These are phyloP conservation scores for Molossus molossus DNA, from an alignment of 2,797 vertebrate species.

Conservation along the genomic window DNA sequence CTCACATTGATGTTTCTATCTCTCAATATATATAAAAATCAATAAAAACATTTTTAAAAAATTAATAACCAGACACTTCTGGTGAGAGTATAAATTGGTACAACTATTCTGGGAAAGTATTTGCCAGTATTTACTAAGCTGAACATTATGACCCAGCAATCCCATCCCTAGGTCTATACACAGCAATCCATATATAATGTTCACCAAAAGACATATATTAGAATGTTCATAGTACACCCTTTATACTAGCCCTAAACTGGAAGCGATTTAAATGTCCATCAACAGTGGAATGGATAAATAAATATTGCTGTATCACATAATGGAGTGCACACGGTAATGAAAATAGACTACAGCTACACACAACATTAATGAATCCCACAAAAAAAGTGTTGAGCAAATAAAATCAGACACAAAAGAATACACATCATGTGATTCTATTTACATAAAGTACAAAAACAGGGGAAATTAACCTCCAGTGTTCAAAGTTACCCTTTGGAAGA, in stretches of 20 bases:
- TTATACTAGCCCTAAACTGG: not conserved
- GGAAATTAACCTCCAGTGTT: not conserved
- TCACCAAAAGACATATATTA: not conserved
- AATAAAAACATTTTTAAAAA: no score
- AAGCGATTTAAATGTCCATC: not conserved
- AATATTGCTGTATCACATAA: not conserved
- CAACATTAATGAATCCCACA: not conserved
- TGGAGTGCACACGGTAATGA: not conserved
- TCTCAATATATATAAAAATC: no score
- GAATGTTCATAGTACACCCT: not conserved
- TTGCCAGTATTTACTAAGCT: no score
- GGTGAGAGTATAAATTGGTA: no score
- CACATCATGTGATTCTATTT: no score
- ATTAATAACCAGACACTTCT: no score
- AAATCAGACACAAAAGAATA: not conserved
- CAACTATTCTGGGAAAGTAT: no score
- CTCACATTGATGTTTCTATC: no score
- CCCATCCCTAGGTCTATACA: not conserved
- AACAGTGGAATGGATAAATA: not conserved
- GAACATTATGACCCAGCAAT: no score
- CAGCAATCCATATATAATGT: not conserved
- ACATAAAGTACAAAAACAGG: no score
- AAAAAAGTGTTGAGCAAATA: not conserved
- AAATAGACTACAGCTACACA: not conserved
- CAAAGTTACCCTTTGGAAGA: not conserved